Evolutionary conservation across 2,113 vertebrate species (phyloP).

Genomic region (Macaca nemestrina): DNA sequence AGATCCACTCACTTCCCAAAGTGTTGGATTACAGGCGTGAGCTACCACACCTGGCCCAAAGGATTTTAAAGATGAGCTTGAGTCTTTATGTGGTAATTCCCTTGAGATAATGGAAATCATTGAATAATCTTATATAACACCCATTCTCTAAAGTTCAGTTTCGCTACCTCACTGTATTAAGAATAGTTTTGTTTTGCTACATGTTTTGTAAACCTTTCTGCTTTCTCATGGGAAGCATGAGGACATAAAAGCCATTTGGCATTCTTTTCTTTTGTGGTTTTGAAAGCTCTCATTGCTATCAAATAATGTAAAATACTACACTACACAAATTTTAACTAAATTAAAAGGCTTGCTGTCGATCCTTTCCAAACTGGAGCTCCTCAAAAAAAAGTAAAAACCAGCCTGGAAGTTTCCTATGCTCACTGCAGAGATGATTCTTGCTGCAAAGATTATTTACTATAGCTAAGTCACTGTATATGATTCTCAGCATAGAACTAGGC

Average conservation of each 20-base stretch:
- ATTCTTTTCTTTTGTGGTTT: background rate
- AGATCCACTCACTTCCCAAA: too few species aligned
- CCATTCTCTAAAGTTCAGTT: background rate
- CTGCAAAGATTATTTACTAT: background rate
- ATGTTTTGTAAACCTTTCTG: conserved; percentile 16
- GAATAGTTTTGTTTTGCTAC: conserved; percentile 12
- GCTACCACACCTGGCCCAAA: background rate
- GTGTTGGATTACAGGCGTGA: too few species aligned
- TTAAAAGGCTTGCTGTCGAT: conserved; percentile 19
- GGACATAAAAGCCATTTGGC: conserved; percentile 11
- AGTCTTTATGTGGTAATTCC: background rate
- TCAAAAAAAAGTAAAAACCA: conserved; percentile 1
- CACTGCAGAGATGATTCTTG: background rate
- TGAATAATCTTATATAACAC: background rate
- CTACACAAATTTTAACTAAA: conserved; percentile 23
- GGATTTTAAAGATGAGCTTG: background rate
- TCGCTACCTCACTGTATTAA: background rate
- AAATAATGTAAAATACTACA: background rate
- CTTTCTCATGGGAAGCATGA: background rate
- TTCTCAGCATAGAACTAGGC: background rate
- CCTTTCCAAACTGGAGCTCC: background rate
- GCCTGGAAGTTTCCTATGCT: background rate
- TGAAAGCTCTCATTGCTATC: conserved; percentile 13
- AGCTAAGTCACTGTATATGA: background rate
- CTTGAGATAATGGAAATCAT: background rate